Evolutionary conservation across 1,140 invertebrate species (phyloP).

Genomic region (Drosophila lacteicornis): DNA sequence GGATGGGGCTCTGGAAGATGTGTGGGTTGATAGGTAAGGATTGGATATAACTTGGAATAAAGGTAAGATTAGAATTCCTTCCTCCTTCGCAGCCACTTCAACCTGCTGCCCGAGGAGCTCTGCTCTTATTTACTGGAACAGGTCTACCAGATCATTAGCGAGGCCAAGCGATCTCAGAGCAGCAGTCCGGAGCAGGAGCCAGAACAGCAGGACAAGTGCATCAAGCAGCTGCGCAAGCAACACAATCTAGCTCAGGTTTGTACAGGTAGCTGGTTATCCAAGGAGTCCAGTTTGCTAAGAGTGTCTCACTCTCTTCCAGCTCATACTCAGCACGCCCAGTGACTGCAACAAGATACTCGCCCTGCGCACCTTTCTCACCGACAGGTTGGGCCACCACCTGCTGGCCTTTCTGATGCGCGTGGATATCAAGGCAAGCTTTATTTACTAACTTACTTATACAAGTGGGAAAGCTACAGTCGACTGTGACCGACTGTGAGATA

Average conservation of each 20-base stretch:
- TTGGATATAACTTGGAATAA: background rate
- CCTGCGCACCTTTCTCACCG: slow-evolving; percentile 72
- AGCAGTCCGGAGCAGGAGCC: slow-evolving; percentile 40
- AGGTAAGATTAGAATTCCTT: background rate
- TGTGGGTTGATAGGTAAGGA: slow-evolving; percentile 62
- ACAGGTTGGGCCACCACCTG: slow-evolving; percentile 77
- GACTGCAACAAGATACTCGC: slow-evolving; percentile 81
- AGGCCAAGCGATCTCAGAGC: slow-evolving; percentile 63
- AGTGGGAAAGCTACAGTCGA: too few relatives aligned
- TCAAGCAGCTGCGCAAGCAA: slow-evolving; percentile 68
- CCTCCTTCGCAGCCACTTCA: slow-evolving; percentile 58
- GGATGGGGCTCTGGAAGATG: slow-evolving; percentile 54
- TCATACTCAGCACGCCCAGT: slow-evolving; percentile 78
- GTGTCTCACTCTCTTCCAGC: slow-evolving; percentile 23
- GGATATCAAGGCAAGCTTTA: slow-evolving; percentile 66
- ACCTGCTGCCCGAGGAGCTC: slow-evolving; percentile 74
- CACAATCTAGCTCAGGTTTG: slow-evolving; percentile 77
- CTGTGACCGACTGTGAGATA: too few relatives aligned
- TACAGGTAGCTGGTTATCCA: background rate
- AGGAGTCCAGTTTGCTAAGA: background rate
- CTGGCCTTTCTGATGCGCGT: slow-evolving; percentile 71
- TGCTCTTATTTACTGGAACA: slow-evolving; percentile 76
- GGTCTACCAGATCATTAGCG: slow-evolving; percentile 78
- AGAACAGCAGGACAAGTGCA: slow-evolving; percentile 61
- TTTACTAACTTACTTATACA: background rate